Evolutionary conservation across 2,888 invertebrate genomes (phyloP).

Genomic region (Drosophila subquinaria): DNA sequence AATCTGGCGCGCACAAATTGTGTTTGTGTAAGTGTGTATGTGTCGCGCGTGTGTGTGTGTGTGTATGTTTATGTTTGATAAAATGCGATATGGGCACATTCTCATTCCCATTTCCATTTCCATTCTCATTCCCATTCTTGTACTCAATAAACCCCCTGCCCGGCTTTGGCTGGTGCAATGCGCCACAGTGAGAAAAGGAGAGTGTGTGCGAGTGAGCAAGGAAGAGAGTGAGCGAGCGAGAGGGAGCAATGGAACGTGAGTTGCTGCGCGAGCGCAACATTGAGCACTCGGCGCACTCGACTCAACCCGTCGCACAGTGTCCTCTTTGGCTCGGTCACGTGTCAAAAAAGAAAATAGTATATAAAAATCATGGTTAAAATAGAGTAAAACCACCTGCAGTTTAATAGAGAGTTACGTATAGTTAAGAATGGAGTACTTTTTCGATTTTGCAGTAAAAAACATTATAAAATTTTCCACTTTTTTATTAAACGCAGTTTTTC

Average conservation of each 20-base stretch:
- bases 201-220: slow-evolving; percentile 13
- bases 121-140: slow-evolving; percentile 44
- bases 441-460: neutral
- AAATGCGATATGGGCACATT: slow-evolving; percentile 81
- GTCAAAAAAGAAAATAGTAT: neutral
- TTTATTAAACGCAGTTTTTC: no score
- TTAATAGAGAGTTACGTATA: neutral
- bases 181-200: slow-evolving; percentile 18
- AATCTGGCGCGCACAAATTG: slow-evolving; percentile 66
- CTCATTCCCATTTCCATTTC: slow-evolving; percentile 42
- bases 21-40: slow-evolving; percentile 29
- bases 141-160: slow-evolving; percentile 65
- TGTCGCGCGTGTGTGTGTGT: slow-evolving; percentile 40
- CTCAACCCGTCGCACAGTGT: slow-evolving; percentile 38
- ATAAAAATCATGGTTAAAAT: neutral
- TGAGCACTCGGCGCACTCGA: slow-evolving; percentile 34
- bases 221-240: slow-evolving; percentile 18
- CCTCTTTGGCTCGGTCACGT: neutral
- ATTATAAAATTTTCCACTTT: no score
- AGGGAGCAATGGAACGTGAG: slow-evolving; percentile 39
- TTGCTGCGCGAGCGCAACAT: slow-evolving; percentile 63
- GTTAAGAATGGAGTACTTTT: neutral
- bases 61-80: slow-evolving; percentile 77
- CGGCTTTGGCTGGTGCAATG: slow-evolving; percentile 55
- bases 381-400: neutral